Evolutionary conservation across 2,888 invertebrate genomes (phyloP), one percentile per base, ranked within the genome.

Genomic region (Lypha dubia): DNA sequence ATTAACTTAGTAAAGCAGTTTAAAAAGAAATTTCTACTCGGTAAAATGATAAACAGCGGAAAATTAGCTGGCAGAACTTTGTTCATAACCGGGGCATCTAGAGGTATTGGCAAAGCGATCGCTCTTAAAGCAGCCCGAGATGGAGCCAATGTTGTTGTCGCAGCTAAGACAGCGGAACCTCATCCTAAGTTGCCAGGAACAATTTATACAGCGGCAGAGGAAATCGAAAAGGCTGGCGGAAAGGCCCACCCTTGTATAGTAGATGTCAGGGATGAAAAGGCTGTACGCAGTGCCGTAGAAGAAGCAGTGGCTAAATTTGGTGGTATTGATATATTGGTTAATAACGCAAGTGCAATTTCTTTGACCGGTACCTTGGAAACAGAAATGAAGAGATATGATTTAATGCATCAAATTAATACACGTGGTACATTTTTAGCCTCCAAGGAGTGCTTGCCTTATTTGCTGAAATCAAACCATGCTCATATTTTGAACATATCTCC

Each of bases 401-500:
- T 99, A 53, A 99, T 99, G 99, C 97, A 98, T 90, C 95, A 94
- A 81, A 95, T 99, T 88, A 99, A 99, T 92, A 96, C 98, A 0
- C 94, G 99, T 87, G 99, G 99, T 87, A 99, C 99, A 1, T 99
- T 97, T 92, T 93, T 99, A 80, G 97, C 97, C 96, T 98, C 99
- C 0, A 98, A 98, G 91, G 93, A 95, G 63, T 98, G 98, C 90
- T 90, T 99, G 86, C 99, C 99, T 0, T 94, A 97, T 89, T 93
- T 99, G 88, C 94, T 96, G 91, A 97, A 97, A 90, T 96, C 97
- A 87, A 94, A 95, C 83, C 98, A 98, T 92, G 96, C 98, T 0
- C 99, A 99, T 90, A 98, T 99, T 87, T 93, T 99, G 20, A 99
- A 99, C 92, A 93, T 99, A 68, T 98, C 98, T 28, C 99, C 99